Evolutionary conservation across 2,113 vertebrate genomes (phyloP).

Genomic region (Corapipo altera): DNA sequence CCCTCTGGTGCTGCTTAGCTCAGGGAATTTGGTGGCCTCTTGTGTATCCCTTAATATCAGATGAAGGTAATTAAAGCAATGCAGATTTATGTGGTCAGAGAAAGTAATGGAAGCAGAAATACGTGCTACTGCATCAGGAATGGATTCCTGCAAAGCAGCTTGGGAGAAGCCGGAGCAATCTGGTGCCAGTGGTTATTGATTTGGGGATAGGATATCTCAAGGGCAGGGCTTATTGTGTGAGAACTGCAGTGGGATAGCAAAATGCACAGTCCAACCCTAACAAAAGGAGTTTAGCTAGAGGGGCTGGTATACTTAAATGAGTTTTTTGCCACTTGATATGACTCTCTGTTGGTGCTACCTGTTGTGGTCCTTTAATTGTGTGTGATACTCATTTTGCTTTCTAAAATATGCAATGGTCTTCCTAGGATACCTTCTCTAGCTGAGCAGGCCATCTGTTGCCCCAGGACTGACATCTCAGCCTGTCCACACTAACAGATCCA

Average conservation of each 20-base stretch:
- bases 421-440: background rate
- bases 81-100: background rate
- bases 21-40: background rate
- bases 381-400: background rate
- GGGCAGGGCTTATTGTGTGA: background rate
- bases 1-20: background rate
- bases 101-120: background rate
- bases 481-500: background rate
- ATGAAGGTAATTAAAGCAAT: background rate
- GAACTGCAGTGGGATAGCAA: background rate
- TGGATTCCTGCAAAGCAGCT: background rate
- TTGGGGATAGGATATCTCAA: background rate
- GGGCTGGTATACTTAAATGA: background rate
- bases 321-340: background rate
- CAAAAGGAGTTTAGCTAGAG: background rate
- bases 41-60: background rate
- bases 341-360: background rate
- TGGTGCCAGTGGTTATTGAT: constrained; percentile 13
- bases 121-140: background rate
- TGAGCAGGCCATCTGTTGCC: background rate
- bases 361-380: background rate
- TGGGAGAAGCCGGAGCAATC: background rate
- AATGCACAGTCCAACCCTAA: background rate
- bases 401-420: background rate
- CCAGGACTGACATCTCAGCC: background rate